Evolutionary conservation across 2,113 vertebrate species (phyloP).

Genomic region (Fukomys damarensis): DNA sequence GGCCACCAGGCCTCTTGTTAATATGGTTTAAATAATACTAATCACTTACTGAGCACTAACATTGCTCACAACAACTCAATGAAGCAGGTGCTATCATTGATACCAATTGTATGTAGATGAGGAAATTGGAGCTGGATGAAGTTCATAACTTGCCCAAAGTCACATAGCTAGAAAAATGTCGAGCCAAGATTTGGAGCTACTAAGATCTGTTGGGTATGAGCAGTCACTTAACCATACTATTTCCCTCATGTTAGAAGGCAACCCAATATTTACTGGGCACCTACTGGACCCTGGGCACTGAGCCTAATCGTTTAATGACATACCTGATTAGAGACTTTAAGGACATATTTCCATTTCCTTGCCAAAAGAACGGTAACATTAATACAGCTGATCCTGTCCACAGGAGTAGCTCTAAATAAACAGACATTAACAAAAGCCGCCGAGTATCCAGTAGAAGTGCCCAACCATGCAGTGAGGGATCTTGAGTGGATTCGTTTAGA

Average conservation of each 20-base stretch:
- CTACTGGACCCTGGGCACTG: slow-evolving; percentile 6
- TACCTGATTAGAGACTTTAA: slow-evolving; percentile 65
- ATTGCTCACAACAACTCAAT: neutral
- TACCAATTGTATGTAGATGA: slow-evolving; percentile 11
- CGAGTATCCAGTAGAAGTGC: slow-evolving; percentile 31
- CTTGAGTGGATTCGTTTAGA: slow-evolving; percentile 45
- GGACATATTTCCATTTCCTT: slow-evolving; percentile 68
- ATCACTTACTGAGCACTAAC: slow-evolving; percentile 50
- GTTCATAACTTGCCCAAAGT: slow-evolving; percentile 31
- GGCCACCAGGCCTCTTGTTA: neutral
- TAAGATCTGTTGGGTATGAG: neutral
- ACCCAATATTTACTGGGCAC: slow-evolving; percentile 39
- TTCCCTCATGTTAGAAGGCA: slow-evolving; percentile 18
- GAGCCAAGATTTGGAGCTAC: slow-evolving; percentile 27
- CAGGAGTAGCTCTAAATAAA: slow-evolving; percentile 56
- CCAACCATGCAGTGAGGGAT: neutral
- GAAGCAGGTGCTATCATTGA: slow-evolving; percentile 23
- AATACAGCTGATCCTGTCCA: slow-evolving; percentile 55
- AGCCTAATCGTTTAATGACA: slow-evolving; percentile 59
- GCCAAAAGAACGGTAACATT: slow-evolving; percentile 49
- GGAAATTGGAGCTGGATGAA: neutral
- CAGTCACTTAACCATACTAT: neutral
- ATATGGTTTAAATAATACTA: slow-evolving; percentile 25
- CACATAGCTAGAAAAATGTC: slow-evolving; percentile 43
- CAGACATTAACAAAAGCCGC: slow-evolving; percentile 67